Evolutionary conservation across 2,888 invertebrate genomes (phyloP).

Genomic region (Palloptera scutellata): DNA sequence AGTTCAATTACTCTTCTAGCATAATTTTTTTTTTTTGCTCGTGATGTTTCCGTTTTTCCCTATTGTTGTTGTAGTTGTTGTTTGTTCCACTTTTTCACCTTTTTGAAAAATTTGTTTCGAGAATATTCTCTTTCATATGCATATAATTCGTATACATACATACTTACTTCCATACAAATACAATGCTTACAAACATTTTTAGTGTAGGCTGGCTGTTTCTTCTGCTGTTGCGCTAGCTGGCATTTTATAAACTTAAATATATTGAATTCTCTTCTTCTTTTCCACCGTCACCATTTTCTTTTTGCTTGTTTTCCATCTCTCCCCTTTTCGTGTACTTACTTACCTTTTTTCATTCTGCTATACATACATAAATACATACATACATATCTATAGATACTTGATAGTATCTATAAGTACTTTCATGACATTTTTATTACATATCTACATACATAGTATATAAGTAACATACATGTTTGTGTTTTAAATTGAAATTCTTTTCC

Average conservation of each 20-base stretch:
- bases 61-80: slow-evolving; percentile 3
- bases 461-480: neutral
- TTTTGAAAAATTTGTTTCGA: slow-evolving; percentile 5
- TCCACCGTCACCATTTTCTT: too few relatives aligned
- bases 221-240: too few relatives aligned
- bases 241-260: too few relatives aligned
- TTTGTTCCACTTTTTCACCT: slow-evolving; percentile 7
- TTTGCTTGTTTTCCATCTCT: too few relatives aligned
- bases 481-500: neutral
- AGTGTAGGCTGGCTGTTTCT: too few relatives aligned
- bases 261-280: too few relatives aligned
- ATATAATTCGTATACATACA: neutral
- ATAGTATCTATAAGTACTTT: neutral
- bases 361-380: slow-evolving; percentile 13
- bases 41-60: neutral
- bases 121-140: slow-evolving; percentile 2
- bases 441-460: neutral
- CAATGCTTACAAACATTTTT: too few relatives aligned
- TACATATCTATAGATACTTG: too few relatives aligned
- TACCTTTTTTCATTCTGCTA: neutral
- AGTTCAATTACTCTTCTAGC: slow-evolving; percentile 31
- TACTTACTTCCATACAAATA: neutral
- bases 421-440: neutral
- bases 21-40: slow-evolving; percentile 5
- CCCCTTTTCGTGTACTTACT: slow-evolving; percentile 1